These are phyloP conservation scores for Smittia aterrima DNA, from an alignment of 2,888 invertebrate species.

Conservation along the genomic window DNA sequence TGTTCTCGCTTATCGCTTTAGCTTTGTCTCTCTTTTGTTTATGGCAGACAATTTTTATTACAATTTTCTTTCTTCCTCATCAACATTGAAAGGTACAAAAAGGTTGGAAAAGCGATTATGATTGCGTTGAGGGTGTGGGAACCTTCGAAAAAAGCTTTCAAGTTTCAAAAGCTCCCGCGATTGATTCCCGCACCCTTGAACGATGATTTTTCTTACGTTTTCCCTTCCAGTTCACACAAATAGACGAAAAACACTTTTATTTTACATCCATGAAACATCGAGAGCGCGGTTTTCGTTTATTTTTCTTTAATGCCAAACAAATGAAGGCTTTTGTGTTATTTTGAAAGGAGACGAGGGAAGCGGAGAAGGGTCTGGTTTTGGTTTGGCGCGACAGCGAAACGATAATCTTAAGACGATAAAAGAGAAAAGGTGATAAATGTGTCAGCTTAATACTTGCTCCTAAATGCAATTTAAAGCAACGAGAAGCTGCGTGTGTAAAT, in stretches of 20 bases:
- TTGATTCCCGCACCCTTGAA: no score
- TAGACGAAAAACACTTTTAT: constrained; percentile 2
- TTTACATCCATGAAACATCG: background rate
- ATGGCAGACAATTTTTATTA: constrained; percentile 30
- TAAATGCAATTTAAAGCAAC: background rate
- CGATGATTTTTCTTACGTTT: no score
- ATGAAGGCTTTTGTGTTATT: background rate
- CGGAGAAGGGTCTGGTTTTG: background rate
- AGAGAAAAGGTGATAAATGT: background rate
- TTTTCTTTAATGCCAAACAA: constrained; percentile 6
- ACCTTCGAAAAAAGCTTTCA: background rate
- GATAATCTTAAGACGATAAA: background rate
- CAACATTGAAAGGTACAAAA: constrained; percentile 7
- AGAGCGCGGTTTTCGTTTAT: background rate
- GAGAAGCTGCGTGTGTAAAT: background rate
- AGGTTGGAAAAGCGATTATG: background rate
- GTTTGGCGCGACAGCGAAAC: background rate
- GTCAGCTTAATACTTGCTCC: constrained; percentile 13
- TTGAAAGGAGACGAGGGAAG: background rate
- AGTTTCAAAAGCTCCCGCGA: no score
- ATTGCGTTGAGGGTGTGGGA: no score
- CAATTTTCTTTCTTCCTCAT: constrained; percentile 5
- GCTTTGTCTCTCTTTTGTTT: background rate
- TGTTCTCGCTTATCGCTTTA: background rate
- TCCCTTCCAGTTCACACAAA: background rate